phyloP scores from a whole-genome alignment of 2,113 vertebrate species.

The Synchiropus splendidus region DNA sequence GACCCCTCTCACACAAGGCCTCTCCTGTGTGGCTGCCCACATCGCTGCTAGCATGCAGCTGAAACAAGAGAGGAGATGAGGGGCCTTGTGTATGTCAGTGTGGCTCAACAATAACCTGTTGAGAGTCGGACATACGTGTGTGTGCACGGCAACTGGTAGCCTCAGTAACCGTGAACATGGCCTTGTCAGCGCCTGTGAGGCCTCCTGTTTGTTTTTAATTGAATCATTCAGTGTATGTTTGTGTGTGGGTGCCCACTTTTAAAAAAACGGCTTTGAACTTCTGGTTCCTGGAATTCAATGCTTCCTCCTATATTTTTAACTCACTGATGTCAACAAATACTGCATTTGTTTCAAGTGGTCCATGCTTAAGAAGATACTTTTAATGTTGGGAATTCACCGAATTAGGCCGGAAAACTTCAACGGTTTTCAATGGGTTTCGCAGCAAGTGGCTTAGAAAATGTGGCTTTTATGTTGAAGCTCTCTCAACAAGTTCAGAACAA shows the following conservation, averaged over 20 bases:
- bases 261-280: neutral
- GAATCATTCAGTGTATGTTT: conserved; percentile 17
- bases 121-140: conserved; percentile 12
- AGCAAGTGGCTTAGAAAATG: too few relatives aligned
- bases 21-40: conserved; percentile 35
- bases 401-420: too few relatives aligned
- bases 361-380: too few relatives aligned
- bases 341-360: too few relatives aligned
- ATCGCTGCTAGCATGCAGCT: conserved; percentile 19
- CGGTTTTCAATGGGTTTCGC: too few relatives aligned
- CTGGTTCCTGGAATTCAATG: neutral
- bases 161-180: conserved; percentile 10
- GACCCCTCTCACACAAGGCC: conserved; percentile 36
- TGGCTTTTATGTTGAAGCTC: too few relatives aligned
- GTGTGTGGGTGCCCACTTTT: neutral
- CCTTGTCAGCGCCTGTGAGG: conserved; percentile 28
- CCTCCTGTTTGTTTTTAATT: conserved; percentile 42
- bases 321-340: too few relatives aligned
- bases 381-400: too few relatives aligned
- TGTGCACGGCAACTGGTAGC: conserved; percentile 17
- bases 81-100: conserved; percentile 8
- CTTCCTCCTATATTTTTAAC: neutral
- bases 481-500: too few relatives aligned
- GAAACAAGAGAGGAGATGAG: conserved; percentile 27
- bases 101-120: conserved; percentile 23